Percentiles rank a stretch among this genome's conserved stretches.
These are phyloP conservation scores for Ectemnius lituratus DNA, from an alignment of 2,888 invertebrate genomes.

Conservation along the genomic window DNA sequence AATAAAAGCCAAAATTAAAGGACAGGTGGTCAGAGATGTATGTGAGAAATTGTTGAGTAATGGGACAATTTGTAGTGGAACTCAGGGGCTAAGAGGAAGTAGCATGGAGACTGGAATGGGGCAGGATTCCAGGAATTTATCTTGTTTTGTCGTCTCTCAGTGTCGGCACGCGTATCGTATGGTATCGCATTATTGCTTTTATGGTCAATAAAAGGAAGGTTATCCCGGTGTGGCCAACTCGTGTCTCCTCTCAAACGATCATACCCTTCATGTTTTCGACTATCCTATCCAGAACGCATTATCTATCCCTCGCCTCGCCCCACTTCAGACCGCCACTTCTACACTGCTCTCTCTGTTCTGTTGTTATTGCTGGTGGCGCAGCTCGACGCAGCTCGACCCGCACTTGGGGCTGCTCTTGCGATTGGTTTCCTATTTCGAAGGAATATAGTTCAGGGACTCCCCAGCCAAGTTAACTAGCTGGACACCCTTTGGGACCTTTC, in stretches of 20 bases:
- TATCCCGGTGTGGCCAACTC: slow-evolving; percentile 59
- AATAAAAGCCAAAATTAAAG: too few relatives aligned
- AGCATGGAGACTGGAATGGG: slow-evolving; percentile 34
- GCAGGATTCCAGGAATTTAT: slow-evolving; percentile 64
- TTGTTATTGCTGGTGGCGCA: slow-evolving; percentile 69
- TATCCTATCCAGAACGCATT: slow-evolving; percentile 47
- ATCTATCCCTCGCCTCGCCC: slow-evolving; percentile 26
- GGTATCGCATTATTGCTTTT: slow-evolving; percentile 77
- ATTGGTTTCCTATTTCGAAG: slow-evolving; percentile 73
- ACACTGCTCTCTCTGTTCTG: slow-evolving; percentile 28
- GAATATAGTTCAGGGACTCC: slow-evolving; percentile 76
- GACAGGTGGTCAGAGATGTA: not conserved
- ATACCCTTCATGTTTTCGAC: slow-evolving; percentile 43
- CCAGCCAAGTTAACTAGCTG: slow-evolving; percentile 74
- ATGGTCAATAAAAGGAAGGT: slow-evolving; percentile 76
- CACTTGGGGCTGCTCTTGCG: slow-evolving; percentile 73
- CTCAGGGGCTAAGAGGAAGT: slow-evolving; percentile 2
- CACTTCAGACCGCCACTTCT: slow-evolving; percentile 24
- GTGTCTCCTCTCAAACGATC: slow-evolving; percentile 51
- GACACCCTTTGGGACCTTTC: slow-evolving; percentile 65
- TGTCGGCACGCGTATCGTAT: slow-evolving; percentile 70
- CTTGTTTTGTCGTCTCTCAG: slow-evolving; percentile 73
- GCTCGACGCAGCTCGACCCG: slow-evolving; percentile 55
- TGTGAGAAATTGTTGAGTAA: too few relatives aligned
- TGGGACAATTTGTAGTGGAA: slow-evolving; percentile 5